phyloP scores from a whole-genome alignment of 2,113 vertebrate genomes.

The Barnardius zonarius region DNA sequence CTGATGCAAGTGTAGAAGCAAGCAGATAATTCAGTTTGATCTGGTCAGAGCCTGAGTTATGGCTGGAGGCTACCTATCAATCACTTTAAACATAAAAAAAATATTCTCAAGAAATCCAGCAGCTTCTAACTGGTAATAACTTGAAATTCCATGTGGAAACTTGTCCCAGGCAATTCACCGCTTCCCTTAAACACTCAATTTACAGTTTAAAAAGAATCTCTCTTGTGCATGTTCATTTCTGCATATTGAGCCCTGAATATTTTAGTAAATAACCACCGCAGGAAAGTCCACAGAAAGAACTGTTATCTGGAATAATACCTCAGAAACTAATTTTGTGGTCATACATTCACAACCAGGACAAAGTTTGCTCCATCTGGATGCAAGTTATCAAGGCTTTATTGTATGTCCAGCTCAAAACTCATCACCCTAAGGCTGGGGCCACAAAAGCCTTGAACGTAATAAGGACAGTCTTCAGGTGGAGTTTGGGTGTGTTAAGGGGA shows the following conservation, averaged over 20 bases:
- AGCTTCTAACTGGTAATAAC: background rate
- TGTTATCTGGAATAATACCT: background rate
- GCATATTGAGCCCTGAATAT: background rate
- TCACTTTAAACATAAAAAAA: background rate
- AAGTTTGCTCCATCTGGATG: background rate
- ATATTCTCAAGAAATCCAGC: background rate
- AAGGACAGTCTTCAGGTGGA: background rate
- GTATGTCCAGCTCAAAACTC: background rate
- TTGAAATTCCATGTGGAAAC: background rate
- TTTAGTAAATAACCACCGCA: background rate
- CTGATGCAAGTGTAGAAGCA: background rate
- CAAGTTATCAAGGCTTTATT: background rate
- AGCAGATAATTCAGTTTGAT: conserved; percentile 32
- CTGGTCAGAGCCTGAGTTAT: background rate
- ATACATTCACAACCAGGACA: background rate
- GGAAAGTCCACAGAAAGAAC: background rate
- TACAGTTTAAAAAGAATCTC: background rate
- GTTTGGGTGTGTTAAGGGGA: background rate
- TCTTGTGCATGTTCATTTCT: background rate
- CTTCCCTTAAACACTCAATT: background rate
- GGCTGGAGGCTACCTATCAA: background rate
- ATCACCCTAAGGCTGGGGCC: no score
- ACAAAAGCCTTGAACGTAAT: background rate
- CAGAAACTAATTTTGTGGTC: background rate
- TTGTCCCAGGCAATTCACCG: background rate